Base-by-base conservation (phyloP, 1,140 invertebrate species). In the Phortica variegata region DNA sequence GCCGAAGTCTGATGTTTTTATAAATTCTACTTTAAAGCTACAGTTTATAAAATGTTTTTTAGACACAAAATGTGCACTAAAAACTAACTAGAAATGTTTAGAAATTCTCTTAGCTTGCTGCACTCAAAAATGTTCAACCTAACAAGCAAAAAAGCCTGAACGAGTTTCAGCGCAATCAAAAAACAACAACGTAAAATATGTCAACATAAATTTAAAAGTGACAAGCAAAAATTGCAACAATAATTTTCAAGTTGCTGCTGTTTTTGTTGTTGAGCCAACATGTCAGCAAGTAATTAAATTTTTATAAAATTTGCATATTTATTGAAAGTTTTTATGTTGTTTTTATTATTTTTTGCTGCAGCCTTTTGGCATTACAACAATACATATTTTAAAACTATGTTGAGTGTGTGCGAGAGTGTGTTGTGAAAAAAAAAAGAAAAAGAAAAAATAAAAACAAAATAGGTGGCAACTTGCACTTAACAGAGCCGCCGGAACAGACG, bases 271-370 rank as follows among this genome's bases (percentile, higher is more conserved):
- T 31, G 56, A 41, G 32, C 32, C 37, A 62, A 42, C 47, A 61
- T 61, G 60, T 61, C 60, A 61, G 55, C 60, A 61, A 58, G 52
- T 61, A 62, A 62, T 61, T 61, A 62, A 61, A 33, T 58, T 59
- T 62, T 44, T 43, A 58, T 62, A 55, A 34, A 52, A 58, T 62
- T 62, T 62, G 60, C 55, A 62, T 61, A 61, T 62, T 57, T 49
- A 47, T 43, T 55, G 19, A 23, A 40, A 20, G 23, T 19, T 20
- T 45, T 23, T 20, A 16, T 17, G 9, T 38, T n/a, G 38, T 26
- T 37, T 19, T 29, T n/a, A 33, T 2, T 7, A 23, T 26, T 18
- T 36, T 6, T 34, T 16, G 26, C 7, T 31, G 43, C 47, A 8
- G 37, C 37, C 47, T 26, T 34, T 43, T 47, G 43, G 49, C 20